Evolutionary conservation across 1,140 invertebrate species (phyloP).

Genomic region (Drosophila chauvacae): DNA sequence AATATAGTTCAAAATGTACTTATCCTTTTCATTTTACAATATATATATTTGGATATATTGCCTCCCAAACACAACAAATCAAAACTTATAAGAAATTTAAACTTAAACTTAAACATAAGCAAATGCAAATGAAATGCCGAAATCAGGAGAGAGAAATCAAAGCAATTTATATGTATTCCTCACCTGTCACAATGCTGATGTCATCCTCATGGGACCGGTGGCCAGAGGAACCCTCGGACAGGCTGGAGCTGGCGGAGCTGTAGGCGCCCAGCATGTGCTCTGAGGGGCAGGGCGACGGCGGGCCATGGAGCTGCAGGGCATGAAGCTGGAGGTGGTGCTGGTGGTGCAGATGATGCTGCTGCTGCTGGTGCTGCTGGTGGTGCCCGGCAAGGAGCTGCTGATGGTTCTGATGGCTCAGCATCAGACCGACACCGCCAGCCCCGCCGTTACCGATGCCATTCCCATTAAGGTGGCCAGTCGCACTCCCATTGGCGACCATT

Average conservation of each 20-base stretch:
- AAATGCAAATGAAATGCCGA: conserved; percentile 37
- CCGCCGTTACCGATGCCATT: conserved; percentile 52
- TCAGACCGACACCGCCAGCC: conserved; percentile 80
- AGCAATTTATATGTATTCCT: conserved; percentile 12
- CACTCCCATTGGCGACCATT: conserved; percentile 54
- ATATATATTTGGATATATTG: conserved; percentile 5
- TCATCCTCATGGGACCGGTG: conserved; percentile 91
- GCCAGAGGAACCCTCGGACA: conserved; percentile 91
- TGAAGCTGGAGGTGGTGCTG: conserved; percentile 58
- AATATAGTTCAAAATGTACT: conserved; percentile 14
- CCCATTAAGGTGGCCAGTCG: conserved; percentile 31
- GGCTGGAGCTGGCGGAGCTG: conserved; percentile 94
- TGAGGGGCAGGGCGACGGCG: conserved; percentile 93
- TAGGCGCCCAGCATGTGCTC: conserved; percentile 89
- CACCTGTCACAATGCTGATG: conserved; percentile 95
- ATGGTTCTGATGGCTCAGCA: conserved; percentile 68
- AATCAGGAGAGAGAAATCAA: conserved; percentile 23
- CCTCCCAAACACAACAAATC: not conserved
- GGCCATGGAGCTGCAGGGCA: conserved; percentile 84
- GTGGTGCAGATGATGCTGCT: conserved; percentile 44
- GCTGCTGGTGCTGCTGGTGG: conserved; percentile 41
- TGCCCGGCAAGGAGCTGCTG: conserved; percentile 38
- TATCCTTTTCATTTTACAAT: conserved; percentile 18
- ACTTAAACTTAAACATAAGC: conserved; percentile 12
- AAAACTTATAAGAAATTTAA: conserved; percentile 31